Conservation (phyloP, 2,888 invertebrate species). For the Cetonia aurata region DNA sequence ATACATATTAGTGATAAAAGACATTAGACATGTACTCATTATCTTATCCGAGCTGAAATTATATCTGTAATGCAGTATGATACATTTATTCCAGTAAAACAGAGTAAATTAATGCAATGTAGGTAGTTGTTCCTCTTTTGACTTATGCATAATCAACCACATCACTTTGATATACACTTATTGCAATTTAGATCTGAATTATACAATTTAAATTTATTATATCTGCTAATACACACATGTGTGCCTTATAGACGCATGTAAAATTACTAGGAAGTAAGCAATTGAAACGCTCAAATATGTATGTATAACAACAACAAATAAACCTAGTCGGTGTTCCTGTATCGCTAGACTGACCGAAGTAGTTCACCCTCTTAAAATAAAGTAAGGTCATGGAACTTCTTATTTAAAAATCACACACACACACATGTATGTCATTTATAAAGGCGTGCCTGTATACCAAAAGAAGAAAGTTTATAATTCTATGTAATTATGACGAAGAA, state of each 20-base stretch:
- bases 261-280: conserved; percentile 38
- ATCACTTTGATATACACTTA: conserved; percentile 15
- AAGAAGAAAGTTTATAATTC: too few relatives aligned
- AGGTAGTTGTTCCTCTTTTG: not conserved
- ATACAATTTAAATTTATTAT: conserved; percentile 32
- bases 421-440: too few relatives aligned
- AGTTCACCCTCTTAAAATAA: conserved; percentile 24
- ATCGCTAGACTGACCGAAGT: not conserved
- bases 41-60: too few relatives aligned
- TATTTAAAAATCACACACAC: too few relatives aligned
- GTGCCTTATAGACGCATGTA: conserved; percentile 8
- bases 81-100: too few relatives aligned
- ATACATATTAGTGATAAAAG: conserved; percentile 3
- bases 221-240: conserved; percentile 17
- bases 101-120: not conserved
- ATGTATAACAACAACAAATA: conserved; percentile 1
- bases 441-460: too few relatives aligned
- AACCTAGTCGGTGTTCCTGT: conserved; percentile 10
- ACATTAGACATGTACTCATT: too few relatives aligned
- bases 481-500: too few relatives aligned
- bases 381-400: conserved; percentile 37
- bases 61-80: too few relatives aligned
- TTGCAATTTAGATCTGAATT: conserved; percentile 24
- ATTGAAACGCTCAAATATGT: conserved; percentile 33
- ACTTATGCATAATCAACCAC: not conserved